These are phyloP conservation scores for Anoplolepis gracilipes DNA, from an alignment of 1,140 invertebrate species.

Conservation along the genomic window DNA sequence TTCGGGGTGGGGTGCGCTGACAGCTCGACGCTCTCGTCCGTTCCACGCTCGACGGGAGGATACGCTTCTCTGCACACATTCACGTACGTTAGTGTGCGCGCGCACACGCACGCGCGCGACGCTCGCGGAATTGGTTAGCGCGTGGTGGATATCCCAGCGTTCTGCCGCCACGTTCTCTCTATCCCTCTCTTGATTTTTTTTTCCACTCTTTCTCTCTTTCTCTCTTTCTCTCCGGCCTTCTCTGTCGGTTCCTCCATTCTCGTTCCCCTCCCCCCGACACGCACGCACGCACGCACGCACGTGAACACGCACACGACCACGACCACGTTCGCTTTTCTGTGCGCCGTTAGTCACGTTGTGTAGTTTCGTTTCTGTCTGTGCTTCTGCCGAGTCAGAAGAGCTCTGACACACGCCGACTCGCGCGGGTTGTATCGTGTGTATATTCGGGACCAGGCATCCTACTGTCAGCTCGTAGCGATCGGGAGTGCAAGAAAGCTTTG, in stretches of 20 bases:
- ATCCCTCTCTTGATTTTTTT: constrained; percentile 68
- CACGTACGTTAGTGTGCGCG: constrained; percentile 70
- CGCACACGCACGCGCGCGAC: constrained; percentile 65
- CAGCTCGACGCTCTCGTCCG: constrained; percentile 85
- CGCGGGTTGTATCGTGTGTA: constrained; percentile 71
- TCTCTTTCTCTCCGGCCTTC: constrained; percentile 50
- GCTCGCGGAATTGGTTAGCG: constrained; percentile 64
- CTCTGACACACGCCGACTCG: constrained; percentile 79
- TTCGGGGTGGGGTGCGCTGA: constrained; percentile 84
- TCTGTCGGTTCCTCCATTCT: constrained; percentile 58
- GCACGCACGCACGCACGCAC: constrained; percentile 62
- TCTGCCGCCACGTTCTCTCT: constrained; percentile 34
- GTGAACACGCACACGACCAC: constrained; percentile 57
- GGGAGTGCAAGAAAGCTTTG: neutral
- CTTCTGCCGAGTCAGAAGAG: constrained; percentile 81
- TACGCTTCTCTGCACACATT: constrained; percentile 85
- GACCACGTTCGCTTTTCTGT: constrained; percentile 64
- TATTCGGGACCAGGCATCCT: neutral
- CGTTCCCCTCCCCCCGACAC: constrained; percentile 34
- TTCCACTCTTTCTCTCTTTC: constrained; percentile 71
- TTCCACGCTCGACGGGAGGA: constrained; percentile 83
- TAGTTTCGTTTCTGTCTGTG: constrained; percentile 83
- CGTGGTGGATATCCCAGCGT: constrained; percentile 57
- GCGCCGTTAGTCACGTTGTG: constrained; percentile 81
- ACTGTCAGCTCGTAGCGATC: constrained; percentile 37